Evolutionary conservation across 2,888 invertebrate species (phyloP).

Genomic region (Amphipyra berbera): DNA sequence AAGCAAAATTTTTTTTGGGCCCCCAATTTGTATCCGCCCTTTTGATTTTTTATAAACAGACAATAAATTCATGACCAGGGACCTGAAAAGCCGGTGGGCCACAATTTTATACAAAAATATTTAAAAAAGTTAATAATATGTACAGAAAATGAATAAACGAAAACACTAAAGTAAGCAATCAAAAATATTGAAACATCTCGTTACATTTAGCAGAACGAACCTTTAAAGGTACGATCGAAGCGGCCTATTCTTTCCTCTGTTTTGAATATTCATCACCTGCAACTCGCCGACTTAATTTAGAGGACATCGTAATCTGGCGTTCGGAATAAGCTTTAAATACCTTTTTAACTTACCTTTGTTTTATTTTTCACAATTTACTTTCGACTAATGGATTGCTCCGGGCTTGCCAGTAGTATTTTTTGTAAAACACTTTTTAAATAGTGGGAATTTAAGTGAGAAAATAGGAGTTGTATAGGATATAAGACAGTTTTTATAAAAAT

Average conservation of each 20-base stretch:
- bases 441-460: neutral
- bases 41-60: no score
- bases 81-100: no score
- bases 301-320: slow-evolving; percentile 73
- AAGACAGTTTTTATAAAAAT: no score
- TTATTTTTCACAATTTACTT: slow-evolving; percentile 59
- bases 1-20: no score
- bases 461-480: no score
- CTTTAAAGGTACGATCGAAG: slow-evolving; percentile 36
- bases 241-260: slow-evolving; percentile 57
- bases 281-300: slow-evolving; percentile 73
- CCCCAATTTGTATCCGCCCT: no score
- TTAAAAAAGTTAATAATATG: no score
- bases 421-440: neutral
- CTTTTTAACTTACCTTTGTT: slow-evolving; percentile 69
- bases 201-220: slow-evolving; percentile 19
- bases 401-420: slow-evolving; percentile 24
- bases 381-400: slow-evolving; percentile 46
- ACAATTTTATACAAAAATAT: no score
- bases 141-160: no score
- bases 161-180: neutral
- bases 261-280: slow-evolving; percentile 78
- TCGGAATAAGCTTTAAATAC: slow-evolving; percentile 72
- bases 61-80: no score
- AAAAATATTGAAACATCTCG: slow-evolving; percentile 1